Percentiles rank a stretch among this genome's conserved stretches.
Evolutionary conservation across 2,113 vertebrate genomes (phyloP).

Genomic region (Monarcha castaneiventris): DNA sequence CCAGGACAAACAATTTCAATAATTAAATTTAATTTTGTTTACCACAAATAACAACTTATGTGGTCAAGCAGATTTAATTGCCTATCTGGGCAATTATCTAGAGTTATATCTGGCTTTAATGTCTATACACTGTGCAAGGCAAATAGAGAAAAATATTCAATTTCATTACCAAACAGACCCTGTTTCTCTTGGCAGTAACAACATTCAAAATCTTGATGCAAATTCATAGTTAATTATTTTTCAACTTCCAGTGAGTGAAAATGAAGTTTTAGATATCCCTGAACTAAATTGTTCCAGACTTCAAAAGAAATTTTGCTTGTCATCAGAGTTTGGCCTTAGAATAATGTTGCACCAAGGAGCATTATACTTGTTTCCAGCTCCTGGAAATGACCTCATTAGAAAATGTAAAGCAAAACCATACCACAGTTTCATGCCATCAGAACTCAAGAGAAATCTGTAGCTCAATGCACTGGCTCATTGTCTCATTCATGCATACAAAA

Average conservation of each 20-base stretch:
- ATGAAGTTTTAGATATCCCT: not conserved
- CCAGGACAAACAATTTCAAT: not conserved
- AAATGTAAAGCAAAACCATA: not conserved
- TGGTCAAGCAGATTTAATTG: not conserved
- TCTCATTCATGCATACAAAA: not conserved
- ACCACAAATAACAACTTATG: not conserved
- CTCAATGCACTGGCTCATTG: not conserved
- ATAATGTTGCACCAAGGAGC: not conserved
- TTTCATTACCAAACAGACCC: not conserved
- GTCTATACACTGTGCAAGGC: not conserved
- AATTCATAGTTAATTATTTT: not conserved
- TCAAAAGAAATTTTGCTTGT: not conserved
- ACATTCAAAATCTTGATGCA: not conserved
- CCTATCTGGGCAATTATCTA: not conserved
- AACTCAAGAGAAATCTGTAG: not conserved
- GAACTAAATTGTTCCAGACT: not conserved
- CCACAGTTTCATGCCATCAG: not conserved
- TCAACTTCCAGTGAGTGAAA: not conserved
- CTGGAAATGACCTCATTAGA: not conserved
- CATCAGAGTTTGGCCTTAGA: not conserved
- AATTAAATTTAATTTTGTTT: not conserved
- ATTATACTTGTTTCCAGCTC: not conserved
- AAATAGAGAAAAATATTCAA: not conserved
- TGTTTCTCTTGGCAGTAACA: not conserved
- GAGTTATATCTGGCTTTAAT: not conserved